Conservation (phyloP, 64 coral and sea anemone genomes). For the Platygyra sinensis region DNA sequence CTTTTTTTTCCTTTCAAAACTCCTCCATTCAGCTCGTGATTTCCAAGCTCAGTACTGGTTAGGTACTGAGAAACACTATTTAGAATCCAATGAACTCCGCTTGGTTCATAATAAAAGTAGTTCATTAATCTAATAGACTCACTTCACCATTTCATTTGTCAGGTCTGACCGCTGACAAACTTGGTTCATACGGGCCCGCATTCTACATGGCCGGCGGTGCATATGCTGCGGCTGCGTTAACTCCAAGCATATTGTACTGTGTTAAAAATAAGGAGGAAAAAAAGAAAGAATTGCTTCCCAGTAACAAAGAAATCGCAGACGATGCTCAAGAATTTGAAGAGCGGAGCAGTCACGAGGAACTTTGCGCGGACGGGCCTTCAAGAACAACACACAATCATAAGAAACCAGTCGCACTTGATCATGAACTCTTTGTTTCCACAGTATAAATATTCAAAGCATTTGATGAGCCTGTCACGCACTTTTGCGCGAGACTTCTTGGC, state of each 20-base stretch:
- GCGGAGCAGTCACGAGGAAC: neutral
- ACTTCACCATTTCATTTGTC: neutral
- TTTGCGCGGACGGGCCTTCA: neutral
- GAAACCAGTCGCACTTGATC: neutral
- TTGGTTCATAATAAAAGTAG: too few relatives aligned
- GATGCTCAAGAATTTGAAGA: neutral
- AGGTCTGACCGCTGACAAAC: constrained; percentile 36
- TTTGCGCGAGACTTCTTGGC: too few relatives aligned
- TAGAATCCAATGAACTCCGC: too few relatives aligned
- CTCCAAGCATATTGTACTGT: neutral
- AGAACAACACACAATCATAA: neutral
- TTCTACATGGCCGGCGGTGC: constrained; percentile 31
- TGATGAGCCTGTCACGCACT: neutral
- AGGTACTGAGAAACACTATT: too few relatives aligned
- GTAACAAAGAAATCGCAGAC: neutral
- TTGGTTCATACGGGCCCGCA: constrained; percentile 43
- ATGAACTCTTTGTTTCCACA: neutral
- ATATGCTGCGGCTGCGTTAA: neutral
- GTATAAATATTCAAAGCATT: too few relatives aligned
- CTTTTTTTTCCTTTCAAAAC: too few relatives aligned
- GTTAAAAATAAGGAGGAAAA: neutral
- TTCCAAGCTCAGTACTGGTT: too few relatives aligned
- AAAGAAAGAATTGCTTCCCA: neutral
- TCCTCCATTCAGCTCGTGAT: too few relatives aligned
- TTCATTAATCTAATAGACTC: too few relatives aligned